Percentiles rank a stretch among this genome's conserved stretches.
These are phyloP conservation scores for Orussus abietinus DNA, from an alignment of 1,140 invertebrate species.

Conservation along the genomic window DNA sequence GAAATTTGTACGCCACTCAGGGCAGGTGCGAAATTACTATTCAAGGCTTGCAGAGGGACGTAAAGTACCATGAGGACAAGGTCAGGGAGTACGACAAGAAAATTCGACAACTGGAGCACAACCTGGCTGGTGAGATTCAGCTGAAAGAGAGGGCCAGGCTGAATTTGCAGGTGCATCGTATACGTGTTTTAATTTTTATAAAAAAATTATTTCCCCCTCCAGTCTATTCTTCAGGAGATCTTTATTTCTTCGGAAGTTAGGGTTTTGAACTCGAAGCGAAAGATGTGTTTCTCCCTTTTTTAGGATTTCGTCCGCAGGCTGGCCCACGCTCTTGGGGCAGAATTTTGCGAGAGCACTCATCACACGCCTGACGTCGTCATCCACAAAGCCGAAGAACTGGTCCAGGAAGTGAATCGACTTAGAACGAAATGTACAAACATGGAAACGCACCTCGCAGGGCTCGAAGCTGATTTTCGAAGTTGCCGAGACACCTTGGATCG, in stretches of 20 bases:
- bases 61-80: slow-evolving; percentile 70
- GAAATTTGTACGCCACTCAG: slow-evolving; percentile 58
- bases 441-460: slow-evolving; percentile 59
- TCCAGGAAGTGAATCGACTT: slow-evolving; percentile 60
- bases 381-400: slow-evolving; percentile 67
- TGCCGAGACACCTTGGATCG: slow-evolving; percentile 65
- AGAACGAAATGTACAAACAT: slow-evolving; percentile 54
- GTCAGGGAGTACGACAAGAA: slow-evolving; percentile 72
- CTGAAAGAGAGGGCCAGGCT: slow-evolving; percentile 43
- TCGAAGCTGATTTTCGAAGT: slow-evolving; percentile 63
- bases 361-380: slow-evolving; percentile 65
- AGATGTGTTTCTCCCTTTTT: slow-evolving; percentile 1
- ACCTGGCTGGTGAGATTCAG: slow-evolving; percentile 61
- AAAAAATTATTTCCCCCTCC: not conserved
- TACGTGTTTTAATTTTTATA: too few relatives aligned
- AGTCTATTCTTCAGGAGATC: not conserved
- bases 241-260: not conserved
- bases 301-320: slow-evolving; percentile 67
- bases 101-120: slow-evolving; percentile 65
- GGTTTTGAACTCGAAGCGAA: not conserved
- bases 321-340: slow-evolving; percentile 63
- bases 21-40: slow-evolving; percentile 67
- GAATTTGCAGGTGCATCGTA: slow-evolving; percentile 37
- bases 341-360: slow-evolving; percentile 58
- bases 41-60: slow-evolving; percentile 69